These are phyloP conservation scores for Sebastes fasciatus DNA, from an alignment of 2,113 vertebrate genomes.

Conservation along the genomic window DNA sequence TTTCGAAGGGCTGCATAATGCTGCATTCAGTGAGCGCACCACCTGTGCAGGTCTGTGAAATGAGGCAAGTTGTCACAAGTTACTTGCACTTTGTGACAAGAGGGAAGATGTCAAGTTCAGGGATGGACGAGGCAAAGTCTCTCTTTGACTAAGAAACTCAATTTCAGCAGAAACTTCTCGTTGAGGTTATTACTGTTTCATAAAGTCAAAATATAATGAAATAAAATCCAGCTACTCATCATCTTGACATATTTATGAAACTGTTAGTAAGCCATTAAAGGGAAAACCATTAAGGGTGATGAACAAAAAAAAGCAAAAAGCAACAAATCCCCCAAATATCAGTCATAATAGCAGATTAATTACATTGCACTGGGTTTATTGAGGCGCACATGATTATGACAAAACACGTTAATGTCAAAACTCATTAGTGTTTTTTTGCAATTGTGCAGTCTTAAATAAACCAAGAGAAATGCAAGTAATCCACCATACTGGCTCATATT, in stretches of 20 bases:
- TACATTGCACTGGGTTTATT: conserved; percentile 15
- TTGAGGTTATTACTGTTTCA: neutral
- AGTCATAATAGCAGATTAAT: conserved; percentile 35
- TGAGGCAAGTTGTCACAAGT: conserved; percentile 74
- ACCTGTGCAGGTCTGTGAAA: conserved; percentile 56
- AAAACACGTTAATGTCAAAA: conserved; percentile 11
- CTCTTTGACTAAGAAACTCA: conserved; percentile 51
- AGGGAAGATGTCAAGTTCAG: conserved; percentile 59
- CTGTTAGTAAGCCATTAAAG: conserved; percentile 25
- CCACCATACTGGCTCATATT: conserved; percentile 4
- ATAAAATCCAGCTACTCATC: conserved; percentile 21
- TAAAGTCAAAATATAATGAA: conserved; percentile 17
- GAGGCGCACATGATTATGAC: conserved; percentile 8
- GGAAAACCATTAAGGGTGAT: conserved; percentile 21
- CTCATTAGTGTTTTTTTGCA: conserved; percentile 4
- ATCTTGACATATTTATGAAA: conserved; percentile 48
- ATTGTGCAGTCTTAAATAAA: conserved; percentile 25
- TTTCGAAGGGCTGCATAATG: conserved; percentile 77
- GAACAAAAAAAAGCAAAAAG: conserved; percentile 32
- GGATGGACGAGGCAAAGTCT: conserved; percentile 42
- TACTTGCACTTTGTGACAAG: conserved; percentile 72
- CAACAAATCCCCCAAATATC: conserved; percentile 35
- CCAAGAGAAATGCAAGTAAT: conserved; percentile 36
- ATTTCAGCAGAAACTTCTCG: conserved; percentile 8
- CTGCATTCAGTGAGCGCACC: conserved; percentile 74